A percentile compares a stretch with the other conserved stretches of the same genome.
phyloP scores from a whole-genome alignment of 2,113 vertebrate species.

The Crocuta crocuta region DNA sequence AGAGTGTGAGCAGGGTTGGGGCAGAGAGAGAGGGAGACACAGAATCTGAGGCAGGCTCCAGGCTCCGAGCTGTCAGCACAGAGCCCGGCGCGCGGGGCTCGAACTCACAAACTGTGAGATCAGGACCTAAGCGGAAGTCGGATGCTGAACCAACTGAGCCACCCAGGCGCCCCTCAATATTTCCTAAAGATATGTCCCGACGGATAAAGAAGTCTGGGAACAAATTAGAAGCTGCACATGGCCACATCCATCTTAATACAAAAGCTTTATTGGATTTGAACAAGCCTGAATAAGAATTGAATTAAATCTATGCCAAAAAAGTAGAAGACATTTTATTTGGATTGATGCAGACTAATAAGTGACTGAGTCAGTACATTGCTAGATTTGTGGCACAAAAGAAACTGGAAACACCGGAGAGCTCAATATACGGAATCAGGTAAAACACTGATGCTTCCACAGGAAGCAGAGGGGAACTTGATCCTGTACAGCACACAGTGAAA shows the following conservation, averaged over 20 bases:
- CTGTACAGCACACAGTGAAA: not conserved
- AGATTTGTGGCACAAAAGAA: not conserved
- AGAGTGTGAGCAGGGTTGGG: too few relatives aligned
- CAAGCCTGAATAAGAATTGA: not conserved
- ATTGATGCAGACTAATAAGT: constrained; percentile 16
- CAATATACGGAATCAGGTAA: constrained; percentile 9
- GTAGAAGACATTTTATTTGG: not conserved
- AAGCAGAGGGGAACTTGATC: constrained; percentile 21
- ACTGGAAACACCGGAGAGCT: constrained; percentile 21
- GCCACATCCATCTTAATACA: constrained; percentile 3
- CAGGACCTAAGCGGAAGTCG: too few relatives aligned
- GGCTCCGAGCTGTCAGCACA: too few relatives aligned
- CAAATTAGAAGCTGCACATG: not conserved
- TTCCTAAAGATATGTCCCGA: constrained; percentile 11
- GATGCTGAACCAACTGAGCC: too few relatives aligned
- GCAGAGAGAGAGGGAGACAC: too few relatives aligned
- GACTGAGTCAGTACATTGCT: not conserved
- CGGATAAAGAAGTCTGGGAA: not conserved
- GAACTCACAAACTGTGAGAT: too few relatives aligned
- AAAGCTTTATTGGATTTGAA: constrained; percentile 51
- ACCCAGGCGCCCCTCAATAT: not conserved
- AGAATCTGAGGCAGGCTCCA: too few relatives aligned
- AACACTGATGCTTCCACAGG: not conserved
- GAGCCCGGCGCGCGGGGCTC: too few relatives aligned
- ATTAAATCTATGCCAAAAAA: constrained; percentile 33